These are phyloP conservation scores for Poecilia velifera DNA, from an alignment of 2,797 vertebrate genomes.

Conservation along the genomic window DNA sequence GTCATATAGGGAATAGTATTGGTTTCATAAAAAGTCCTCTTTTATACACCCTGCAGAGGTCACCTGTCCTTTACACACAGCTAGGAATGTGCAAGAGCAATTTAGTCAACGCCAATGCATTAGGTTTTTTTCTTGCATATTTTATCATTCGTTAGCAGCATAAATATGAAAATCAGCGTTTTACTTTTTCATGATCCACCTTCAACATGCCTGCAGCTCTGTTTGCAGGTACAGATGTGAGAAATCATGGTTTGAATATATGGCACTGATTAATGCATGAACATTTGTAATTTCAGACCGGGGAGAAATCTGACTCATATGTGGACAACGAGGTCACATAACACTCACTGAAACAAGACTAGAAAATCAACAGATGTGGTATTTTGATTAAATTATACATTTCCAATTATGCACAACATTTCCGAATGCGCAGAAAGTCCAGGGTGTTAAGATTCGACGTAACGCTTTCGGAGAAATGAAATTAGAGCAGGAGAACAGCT, in stretches of 20 bases:
- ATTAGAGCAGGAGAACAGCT: slow-evolving; percentile 3
- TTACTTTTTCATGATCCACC: neutral
- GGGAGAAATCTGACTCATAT: neutral
- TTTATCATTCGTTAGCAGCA: neutral
- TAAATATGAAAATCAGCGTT: neutral
- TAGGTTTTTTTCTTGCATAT: neutral
- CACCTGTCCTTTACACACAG: neutral
- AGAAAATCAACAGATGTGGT: neutral
- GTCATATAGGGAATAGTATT: neutral
- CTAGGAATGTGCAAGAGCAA: neutral
- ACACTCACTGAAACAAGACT: neutral
- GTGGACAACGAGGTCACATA: neutral
- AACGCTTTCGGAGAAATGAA: neutral
- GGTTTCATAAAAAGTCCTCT: too few species aligned
- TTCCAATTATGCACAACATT: neutral
- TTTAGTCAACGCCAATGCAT: neutral
- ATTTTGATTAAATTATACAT: neutral
- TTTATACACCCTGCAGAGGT: neutral
- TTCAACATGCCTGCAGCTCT: neutral
- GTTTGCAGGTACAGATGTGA: neutral
- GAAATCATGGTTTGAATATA: neutral
- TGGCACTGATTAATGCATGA: neutral
- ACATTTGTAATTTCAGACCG: neutral
- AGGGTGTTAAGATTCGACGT: neutral
- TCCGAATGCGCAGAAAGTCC: neutral